These are phyloP conservation scores for Eledone cirrhosa DNA, from an alignment of 2,888 invertebrate species.

Conservation along the genomic window DNA sequence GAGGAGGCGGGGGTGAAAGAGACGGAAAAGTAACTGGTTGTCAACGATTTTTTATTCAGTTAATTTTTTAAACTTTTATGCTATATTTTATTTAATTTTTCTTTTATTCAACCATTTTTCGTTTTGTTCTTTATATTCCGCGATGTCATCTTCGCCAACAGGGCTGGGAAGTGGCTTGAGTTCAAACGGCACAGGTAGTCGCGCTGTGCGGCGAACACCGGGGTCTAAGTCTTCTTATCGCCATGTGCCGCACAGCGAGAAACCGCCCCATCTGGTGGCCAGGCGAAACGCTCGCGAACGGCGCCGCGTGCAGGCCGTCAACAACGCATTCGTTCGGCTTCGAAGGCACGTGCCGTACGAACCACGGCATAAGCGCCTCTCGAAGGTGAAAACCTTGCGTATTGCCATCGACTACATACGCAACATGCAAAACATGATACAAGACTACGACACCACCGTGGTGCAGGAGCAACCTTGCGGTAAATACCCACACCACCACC, in stretches of 20 bases:
- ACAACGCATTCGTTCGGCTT: slow-evolving; percentile 72
- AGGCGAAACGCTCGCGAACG: slow-evolving; percentile 74
- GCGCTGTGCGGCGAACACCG: slow-evolving; percentile 4
- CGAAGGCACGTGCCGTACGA: slow-evolving; percentile 73
- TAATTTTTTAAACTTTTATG: too few species aligned
- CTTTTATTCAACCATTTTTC: too few species aligned
- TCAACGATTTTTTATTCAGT: neutral
- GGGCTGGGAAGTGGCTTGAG: neutral
- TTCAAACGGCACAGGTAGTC: neutral
- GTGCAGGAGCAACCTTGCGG: slow-evolving; percentile 17
- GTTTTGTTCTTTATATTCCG: too few species aligned
- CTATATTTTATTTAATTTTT: too few species aligned
- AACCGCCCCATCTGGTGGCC: slow-evolving; percentile 73
- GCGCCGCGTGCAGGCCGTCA: slow-evolving; percentile 74
- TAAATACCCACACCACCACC: slow-evolving; percentile 21
- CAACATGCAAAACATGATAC: slow-evolving; percentile 69
- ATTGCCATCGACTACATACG: slow-evolving; percentile 74
- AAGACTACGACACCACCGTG: slow-evolving; percentile 45
- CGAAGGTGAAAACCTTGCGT: slow-evolving; percentile 75
- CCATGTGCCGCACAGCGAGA: slow-evolving; percentile 68
- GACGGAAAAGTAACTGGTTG: neutral
- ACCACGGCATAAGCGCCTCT: slow-evolving; percentile 68
- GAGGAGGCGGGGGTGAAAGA: neutral
- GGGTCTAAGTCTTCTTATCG: slow-evolving; percentile 48
- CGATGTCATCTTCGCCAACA: neutral